phyloP scores from a whole-genome alignment of 2,797 vertebrate species.

The Nannoperca obscura region DNA sequence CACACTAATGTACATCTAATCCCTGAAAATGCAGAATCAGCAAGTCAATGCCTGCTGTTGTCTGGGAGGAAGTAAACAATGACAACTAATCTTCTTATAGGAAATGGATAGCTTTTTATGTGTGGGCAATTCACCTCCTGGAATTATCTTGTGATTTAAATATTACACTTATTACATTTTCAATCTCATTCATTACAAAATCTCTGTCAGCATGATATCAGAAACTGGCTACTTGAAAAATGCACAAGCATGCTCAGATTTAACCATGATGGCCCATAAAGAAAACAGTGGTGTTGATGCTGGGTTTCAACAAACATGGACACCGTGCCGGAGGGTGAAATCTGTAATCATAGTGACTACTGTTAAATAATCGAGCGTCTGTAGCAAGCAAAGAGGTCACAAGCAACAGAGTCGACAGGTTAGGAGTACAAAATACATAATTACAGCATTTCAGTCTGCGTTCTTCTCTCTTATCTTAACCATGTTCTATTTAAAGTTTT shows the following conservation, averaged over 20 bases:
- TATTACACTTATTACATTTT: neutral
- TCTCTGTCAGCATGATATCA: conserved; percentile 22
- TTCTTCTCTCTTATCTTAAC: neutral
- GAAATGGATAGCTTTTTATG: neutral
- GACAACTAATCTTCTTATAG: neutral
- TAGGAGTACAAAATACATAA: too few relatives aligned
- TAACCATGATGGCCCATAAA: conserved; percentile 7
- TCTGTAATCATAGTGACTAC: neutral
- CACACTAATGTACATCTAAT: neutral
- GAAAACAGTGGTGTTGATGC: neutral
- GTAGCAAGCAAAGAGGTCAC: conserved; percentile 11
- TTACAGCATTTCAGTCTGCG: neutral
- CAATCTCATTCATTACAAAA: conserved; percentile 12
- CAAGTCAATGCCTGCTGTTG: neutral
- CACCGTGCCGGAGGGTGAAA: neutral
- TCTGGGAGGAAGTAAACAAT: conserved; percentile 1
- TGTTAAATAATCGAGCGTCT: conserved; percentile 5
- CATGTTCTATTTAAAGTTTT: neutral
- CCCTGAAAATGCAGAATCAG: conserved; percentile 2
- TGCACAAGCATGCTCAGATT: conserved; percentile 48
- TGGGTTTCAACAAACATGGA: conserved; percentile 1
- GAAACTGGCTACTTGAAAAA: neutral
- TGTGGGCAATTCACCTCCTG: neutral
- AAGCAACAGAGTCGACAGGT: neutral
- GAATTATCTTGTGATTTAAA: neutral